These are phyloP conservation scores for Acrobasis consociella DNA, from an alignment of 2,888 invertebrate species.

Conservation along the genomic window DNA sequence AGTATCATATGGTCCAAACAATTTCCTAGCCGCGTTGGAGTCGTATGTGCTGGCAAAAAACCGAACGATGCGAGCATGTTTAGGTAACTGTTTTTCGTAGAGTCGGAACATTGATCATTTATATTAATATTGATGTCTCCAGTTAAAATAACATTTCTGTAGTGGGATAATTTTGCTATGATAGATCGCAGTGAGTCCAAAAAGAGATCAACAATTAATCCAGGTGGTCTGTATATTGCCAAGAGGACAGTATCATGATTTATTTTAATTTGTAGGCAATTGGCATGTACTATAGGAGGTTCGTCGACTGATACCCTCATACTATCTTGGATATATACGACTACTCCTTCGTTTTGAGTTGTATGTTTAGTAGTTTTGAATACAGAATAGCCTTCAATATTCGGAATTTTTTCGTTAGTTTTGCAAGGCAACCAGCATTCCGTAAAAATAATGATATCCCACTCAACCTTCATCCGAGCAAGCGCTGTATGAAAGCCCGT, in stretches of 20 bases:
- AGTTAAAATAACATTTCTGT: neutral
- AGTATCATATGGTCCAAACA: conserved; percentile 9
- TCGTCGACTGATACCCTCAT: neutral
- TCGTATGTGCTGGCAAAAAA: neutral
- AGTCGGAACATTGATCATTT: neutral
- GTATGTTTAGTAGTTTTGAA: conserved; percentile 26
- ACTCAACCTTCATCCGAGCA: no score
- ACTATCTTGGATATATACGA: conserved; percentile 24
- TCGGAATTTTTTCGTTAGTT: no score
- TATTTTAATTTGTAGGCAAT: neutral
- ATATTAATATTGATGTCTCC: conserved; percentile 10
- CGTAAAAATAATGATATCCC: no score
- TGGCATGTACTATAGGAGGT: neutral
- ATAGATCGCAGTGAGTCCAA: neutral
- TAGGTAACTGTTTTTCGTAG: conserved; percentile 4
- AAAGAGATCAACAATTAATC: neutral
- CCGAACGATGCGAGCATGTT: neutral
- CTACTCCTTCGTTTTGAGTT: conserved; percentile 29
- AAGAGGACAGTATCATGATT: neutral
- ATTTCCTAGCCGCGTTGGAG: neutral
- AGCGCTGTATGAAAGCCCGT: no score
- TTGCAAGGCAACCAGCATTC: no score
- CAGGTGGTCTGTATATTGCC: neutral
- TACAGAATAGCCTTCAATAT: no score
- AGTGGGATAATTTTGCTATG: neutral